These are phyloP conservation scores for Andrena haemorrhoa DNA, from an alignment of 2,888 invertebrate species.

Conservation along the genomic window DNA sequence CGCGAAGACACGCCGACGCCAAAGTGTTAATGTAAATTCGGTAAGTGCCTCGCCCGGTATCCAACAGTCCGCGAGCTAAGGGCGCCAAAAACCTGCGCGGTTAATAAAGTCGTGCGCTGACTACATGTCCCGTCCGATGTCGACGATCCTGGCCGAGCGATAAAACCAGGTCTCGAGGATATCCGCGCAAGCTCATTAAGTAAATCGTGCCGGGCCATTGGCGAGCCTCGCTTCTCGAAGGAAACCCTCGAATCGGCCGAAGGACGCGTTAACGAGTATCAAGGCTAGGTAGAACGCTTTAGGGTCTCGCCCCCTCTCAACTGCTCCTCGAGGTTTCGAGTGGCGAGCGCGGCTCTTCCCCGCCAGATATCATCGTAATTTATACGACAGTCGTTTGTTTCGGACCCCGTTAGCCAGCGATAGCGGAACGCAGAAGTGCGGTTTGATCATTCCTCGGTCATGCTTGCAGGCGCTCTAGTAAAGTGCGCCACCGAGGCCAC, in stretches of 20 bases:
- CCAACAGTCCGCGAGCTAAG: neutral
- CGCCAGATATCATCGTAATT: slow-evolving; percentile 75
- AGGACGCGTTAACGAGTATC: slow-evolving; percentile 67
- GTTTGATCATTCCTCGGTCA: slow-evolving; percentile 64
- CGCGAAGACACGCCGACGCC: no score
- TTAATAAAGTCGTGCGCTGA: slow-evolving; percentile 50
- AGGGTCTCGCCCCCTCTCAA: slow-evolving; percentile 13
- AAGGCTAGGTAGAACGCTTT: slow-evolving; percentile 45
- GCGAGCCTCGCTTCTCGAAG: slow-evolving; percentile 17
- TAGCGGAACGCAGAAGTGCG: slow-evolving; percentile 67
- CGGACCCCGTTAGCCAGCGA: slow-evolving; percentile 66
- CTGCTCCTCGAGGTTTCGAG: slow-evolving; percentile 52
- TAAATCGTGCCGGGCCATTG: slow-evolving; percentile 55
- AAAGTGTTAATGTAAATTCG: no score
- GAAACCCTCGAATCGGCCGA: slow-evolving; percentile 50
- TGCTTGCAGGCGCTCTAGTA: slow-evolving; percentile 17
- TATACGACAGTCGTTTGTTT: slow-evolving; percentile 77
- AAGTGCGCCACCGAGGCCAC: slow-evolving; percentile 31
- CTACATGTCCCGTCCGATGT: slow-evolving; percentile 34
- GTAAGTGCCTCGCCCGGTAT: no score
- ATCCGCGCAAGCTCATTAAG: slow-evolving; percentile 61
- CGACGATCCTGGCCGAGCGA: slow-evolving; percentile 41
- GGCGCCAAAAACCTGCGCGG: neutral
- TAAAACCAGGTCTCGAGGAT: slow-evolving; percentile 52
- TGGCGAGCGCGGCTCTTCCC: slow-evolving; percentile 24